Conservation (phyloP, 2,797 vertebrate genomes). For the Karalla daura region DNA sequence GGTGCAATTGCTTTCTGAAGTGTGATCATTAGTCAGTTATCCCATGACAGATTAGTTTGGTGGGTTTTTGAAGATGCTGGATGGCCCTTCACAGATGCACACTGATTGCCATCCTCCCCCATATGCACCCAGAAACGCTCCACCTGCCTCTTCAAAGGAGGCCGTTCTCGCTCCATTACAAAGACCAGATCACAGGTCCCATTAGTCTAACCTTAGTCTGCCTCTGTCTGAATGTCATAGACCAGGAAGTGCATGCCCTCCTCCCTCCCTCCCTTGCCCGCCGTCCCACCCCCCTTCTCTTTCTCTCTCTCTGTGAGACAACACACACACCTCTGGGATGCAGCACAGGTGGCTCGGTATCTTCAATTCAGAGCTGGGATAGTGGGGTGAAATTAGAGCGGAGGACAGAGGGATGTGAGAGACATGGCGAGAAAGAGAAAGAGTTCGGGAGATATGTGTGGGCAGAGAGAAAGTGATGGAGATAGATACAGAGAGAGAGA, state of each 20-base stretch:
- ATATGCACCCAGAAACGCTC: slow-evolving; percentile 54
- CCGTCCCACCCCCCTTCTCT: background rate
- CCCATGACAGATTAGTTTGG: slow-evolving; percentile 66
- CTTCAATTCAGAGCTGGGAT: slow-evolving; percentile 38
- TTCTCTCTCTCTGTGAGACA: background rate
- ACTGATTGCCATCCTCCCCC: slow-evolving; percentile 63
- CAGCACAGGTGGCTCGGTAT: slow-evolving; percentile 59
- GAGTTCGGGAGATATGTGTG: slow-evolving; percentile 57
- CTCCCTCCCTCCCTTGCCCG: background rate
- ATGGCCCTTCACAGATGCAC: slow-evolving; percentile 63
- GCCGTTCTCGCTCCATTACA: slow-evolving; percentile 48
- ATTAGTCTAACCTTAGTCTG: slow-evolving; percentile 56
- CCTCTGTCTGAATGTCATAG: slow-evolving; percentile 39
- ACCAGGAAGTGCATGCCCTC: slow-evolving; percentile 15
- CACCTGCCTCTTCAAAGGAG: slow-evolving; percentile 68
- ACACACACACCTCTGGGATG: slow-evolving; percentile 27
- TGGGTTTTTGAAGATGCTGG: slow-evolving; percentile 64
- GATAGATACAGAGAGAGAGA: too few relatives aligned
- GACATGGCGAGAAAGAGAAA: slow-evolving; percentile 20
- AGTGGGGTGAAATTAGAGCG: slow-evolving; percentile 37
- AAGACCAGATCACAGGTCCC: slow-evolving; percentile 63
- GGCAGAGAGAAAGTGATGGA: slow-evolving; percentile 49
- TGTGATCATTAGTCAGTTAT: slow-evolving; percentile 75
- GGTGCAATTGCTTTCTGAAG: slow-evolving; percentile 76
- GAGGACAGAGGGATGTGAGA: slow-evolving; percentile 42